Evolutionary conservation across 1,140 invertebrate genomes (phyloP).

Genomic region (Penaeus chinensis): DNA sequence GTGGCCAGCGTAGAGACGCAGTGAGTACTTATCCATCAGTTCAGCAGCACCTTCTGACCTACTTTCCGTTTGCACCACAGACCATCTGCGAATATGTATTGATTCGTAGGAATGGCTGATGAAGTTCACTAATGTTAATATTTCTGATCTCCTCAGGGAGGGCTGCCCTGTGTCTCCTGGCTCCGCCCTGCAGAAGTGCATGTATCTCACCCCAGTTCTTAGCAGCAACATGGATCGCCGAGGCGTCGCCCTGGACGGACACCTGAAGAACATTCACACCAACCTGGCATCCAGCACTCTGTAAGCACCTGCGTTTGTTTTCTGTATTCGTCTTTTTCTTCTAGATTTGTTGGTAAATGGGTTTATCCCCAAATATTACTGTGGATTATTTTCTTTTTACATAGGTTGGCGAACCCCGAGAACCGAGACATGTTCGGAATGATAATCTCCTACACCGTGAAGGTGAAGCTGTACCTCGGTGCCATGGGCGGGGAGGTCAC

Average conservation of each 20-base stretch:
- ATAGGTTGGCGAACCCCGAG: constrained; percentile 81
- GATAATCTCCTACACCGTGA: constrained; percentile 89
- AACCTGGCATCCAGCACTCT: no score
- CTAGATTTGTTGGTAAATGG: no score
- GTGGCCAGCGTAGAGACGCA: constrained; percentile 90
- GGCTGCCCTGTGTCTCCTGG: constrained; percentile 65
- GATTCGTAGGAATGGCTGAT: no score
- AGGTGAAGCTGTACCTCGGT: constrained; percentile 94
- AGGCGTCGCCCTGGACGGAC: no score
- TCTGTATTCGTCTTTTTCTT: no score
- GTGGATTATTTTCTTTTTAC: constrained; percentile 31
- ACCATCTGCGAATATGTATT: no score
- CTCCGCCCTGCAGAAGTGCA: constrained; percentile 59
- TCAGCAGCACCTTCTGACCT: not conserved
- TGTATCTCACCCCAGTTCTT: constrained; percentile 63
- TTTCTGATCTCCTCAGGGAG: constrained; percentile 47
- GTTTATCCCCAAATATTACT: no score
- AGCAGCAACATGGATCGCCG: not conserved
- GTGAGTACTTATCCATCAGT: constrained; percentile 13
- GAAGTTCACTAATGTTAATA: not conserved
- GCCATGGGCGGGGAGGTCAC: constrained; percentile 68
- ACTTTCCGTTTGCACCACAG: no score
- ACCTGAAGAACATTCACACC: no score
- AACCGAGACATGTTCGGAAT: constrained; percentile 89
- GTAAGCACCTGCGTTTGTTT: no score